Evolutionary conservation across 2,888 invertebrate genomes (phyloP), one percentile per base, ranked within the genome.

Genomic region (Crematogaster levior): DNA sequence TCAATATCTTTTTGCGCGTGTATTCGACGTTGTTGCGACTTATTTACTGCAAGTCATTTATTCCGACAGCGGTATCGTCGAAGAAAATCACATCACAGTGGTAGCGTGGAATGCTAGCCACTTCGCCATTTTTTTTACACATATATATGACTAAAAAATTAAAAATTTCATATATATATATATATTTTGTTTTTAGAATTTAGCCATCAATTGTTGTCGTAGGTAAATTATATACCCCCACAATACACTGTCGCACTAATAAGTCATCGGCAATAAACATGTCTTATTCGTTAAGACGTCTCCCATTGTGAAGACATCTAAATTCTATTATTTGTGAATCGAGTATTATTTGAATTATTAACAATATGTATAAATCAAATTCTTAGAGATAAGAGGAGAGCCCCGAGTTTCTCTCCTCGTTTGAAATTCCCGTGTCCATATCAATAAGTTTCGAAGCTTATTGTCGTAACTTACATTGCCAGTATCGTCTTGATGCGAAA

Each of bases 11-110:
- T 51, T 77, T 68, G 68, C 56, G 68, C 68, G 48, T 12, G 18
- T 30, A 65, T 68, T 12, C 56, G 43, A 43, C 56, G 70, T 68
- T 43, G 77, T 66, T 56, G 56, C 21, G 43, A 70, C 70, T 79
- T 79, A 79, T 48, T 77, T 79, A 58, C 43, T 46, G 53, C 56
- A 21, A 21, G 30, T 56, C 68, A 68, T 43, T 74, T 74, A 48
- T 37, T n/a, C 51, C 65, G 12, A 10, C 30, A 21, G 21, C 77
- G 40, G 27, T 56, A 66, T 53, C 53, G 27, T 53, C 66, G 15
- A 18, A 43, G 40, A 77, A 56, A 56, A 68, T 56, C 65, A 18
- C 65, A 10, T 24, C 15, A 3, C n/a, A 30, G 60, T 21, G 27
- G 10, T 30, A 7, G 7, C 46, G 24, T n/a, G 75, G 63, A 74